These are phyloP conservation scores for Aphidius ervi DNA, from an alignment of 1,140 invertebrate genomes.

Conservation along the genomic window DNA sequence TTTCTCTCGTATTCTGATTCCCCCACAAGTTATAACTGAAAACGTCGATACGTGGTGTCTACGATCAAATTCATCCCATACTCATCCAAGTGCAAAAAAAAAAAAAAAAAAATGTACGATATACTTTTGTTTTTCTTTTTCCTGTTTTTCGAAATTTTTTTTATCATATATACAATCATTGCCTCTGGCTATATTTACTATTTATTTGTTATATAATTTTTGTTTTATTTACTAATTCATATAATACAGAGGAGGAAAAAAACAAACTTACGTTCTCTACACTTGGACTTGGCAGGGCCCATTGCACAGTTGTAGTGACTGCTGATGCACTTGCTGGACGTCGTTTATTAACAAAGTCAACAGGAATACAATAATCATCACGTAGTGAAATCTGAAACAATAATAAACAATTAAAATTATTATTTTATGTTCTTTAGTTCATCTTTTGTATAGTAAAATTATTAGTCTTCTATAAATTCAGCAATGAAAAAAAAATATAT, in stretches of 20 bases:
- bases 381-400: conserved; percentile 69
- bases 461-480: too few species aligned
- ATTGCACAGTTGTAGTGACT: conserved; percentile 54
- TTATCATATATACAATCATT: too few species aligned
- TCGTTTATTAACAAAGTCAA: conserved; percentile 69
- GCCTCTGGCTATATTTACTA: not conserved
- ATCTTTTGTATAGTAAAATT: conserved; percentile 9
- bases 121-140: not conserved
- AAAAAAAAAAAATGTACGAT: conserved; percentile 3
- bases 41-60: conserved; percentile 16
- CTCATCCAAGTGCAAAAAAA: conserved; percentile 3
- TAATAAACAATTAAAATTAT: conserved; percentile 25
- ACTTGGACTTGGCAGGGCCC: conserved; percentile 59
- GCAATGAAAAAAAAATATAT: too few species aligned
- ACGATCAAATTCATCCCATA: conserved; percentile 15
- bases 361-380: conserved; percentile 75
- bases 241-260: not conserved
- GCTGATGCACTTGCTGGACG: conserved; percentile 59
- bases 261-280: conserved; percentile 58
- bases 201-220: too few species aligned
- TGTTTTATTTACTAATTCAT: not conserved
- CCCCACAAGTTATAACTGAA: not conserved
- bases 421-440: not conserved
- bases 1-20: conserved; percentile 32
- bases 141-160: not conserved